phyloP scores from a whole-genome alignment of 2,888 invertebrate species.

The Pharmacophagus antenor region DNA sequence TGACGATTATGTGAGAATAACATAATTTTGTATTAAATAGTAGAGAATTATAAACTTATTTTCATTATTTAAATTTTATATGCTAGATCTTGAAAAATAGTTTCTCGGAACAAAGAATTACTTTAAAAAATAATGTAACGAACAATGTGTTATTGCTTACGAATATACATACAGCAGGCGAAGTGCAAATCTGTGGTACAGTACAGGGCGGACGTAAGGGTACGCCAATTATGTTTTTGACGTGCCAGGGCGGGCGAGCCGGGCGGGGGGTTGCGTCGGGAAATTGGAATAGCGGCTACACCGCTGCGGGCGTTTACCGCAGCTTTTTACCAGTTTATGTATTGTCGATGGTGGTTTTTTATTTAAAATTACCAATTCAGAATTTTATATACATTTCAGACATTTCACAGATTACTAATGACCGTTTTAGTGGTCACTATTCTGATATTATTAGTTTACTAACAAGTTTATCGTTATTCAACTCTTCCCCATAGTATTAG shows the following conservation, averaged over 20 bases:
- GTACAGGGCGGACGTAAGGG: slow-evolving; percentile 47
- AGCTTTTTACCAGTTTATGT: slow-evolving; percentile 44
- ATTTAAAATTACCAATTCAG: neutral
- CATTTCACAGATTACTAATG: too few relatives aligned
- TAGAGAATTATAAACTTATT: too few relatives aligned
- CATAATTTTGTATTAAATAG: too few relatives aligned
- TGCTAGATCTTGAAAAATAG: too few relatives aligned
- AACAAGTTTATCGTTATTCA: too few relatives aligned
- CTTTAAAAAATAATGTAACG: neutral
- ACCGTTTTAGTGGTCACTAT: too few relatives aligned
- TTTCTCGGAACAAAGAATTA: too few relatives aligned
- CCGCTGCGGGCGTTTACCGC: slow-evolving; percentile 26
- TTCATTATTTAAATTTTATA: too few relatives aligned
- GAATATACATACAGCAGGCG: slow-evolving; percentile 27
- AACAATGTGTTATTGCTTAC: slow-evolving; percentile 33
- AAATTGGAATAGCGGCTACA: slow-evolving; percentile 56
- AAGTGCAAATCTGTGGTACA: slow-evolving; percentile 28
- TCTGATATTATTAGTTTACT: too few relatives aligned
- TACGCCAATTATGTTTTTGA: slow-evolving; percentile 75
- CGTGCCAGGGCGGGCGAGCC: slow-evolving; percentile 39
- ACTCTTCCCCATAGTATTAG: too few relatives aligned
- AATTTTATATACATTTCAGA: too few relatives aligned
- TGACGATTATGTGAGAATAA: too few relatives aligned
- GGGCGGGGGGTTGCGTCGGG: slow-evolving; percentile 46
- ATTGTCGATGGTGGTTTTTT: slow-evolving; percentile 33